Evolutionary conservation across 1,140 invertebrate genomes (phyloP).

Genomic region (Psilanteris sp.): DNA sequence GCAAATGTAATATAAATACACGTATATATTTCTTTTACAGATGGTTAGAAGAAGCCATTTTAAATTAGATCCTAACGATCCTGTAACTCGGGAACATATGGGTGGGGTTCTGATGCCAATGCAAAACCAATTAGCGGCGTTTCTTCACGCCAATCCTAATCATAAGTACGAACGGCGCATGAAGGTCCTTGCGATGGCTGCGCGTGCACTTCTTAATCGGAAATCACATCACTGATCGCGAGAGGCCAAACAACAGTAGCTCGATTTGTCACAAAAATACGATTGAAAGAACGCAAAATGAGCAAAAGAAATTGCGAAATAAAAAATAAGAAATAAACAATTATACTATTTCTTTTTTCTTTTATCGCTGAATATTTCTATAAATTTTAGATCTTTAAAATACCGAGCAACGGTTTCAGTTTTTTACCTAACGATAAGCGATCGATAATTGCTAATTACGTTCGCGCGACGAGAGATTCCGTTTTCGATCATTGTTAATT

Average conservation of each 20-base stretch:
- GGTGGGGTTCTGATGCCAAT: slow-evolving; percentile 88
- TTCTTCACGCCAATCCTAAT: slow-evolving; percentile 85
- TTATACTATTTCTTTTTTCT: too few species aligned
- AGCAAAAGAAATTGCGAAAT: too few species aligned
- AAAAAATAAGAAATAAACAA: too few species aligned
- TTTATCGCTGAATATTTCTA: too few species aligned
- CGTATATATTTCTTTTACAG: slow-evolving; percentile 78
- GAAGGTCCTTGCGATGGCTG: slow-evolving; percentile 90
- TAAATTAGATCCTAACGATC: slow-evolving; percentile 89
- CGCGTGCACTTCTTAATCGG: slow-evolving; percentile 81
- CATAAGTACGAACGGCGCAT: slow-evolving; percentile 85
- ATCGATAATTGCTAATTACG: too few species aligned
- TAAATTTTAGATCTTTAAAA: too few species aligned
- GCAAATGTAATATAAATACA: too few species aligned
- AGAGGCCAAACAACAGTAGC: neutral
- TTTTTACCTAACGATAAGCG: too few species aligned
- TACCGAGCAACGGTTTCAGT: too few species aligned
- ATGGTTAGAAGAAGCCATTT: slow-evolving; percentile 92
- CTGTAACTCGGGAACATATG: slow-evolving; percentile 90
- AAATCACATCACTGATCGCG: slow-evolving; percentile 68
- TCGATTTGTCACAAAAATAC: neutral
- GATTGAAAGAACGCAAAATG: too few species aligned
- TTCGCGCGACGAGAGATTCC: too few species aligned
- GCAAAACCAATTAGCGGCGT: slow-evolving; percentile 86
- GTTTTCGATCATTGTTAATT: too few species aligned